Evolutionary conservation across 2,113 vertebrate species (phyloP).

Genomic region (Phaetusa simplex): DNA sequence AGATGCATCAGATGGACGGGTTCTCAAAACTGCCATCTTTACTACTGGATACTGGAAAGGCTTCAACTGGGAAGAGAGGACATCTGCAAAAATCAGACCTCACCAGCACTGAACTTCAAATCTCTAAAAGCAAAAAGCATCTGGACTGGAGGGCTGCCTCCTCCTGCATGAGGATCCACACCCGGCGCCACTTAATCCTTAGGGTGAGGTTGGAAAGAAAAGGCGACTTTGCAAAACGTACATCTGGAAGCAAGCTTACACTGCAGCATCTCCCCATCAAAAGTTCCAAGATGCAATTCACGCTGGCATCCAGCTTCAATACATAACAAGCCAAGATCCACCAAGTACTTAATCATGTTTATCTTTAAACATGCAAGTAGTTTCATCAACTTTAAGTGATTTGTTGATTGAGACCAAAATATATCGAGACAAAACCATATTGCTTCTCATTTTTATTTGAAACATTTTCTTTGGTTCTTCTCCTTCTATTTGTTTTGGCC

Average conservation of each 20-base stretch:
- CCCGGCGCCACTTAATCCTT: background rate
- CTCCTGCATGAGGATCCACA: background rate
- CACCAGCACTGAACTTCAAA: background rate
- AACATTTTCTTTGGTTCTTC: background rate
- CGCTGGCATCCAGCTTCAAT: background rate
- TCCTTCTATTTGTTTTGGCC: background rate
- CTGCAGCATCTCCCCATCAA: background rate
- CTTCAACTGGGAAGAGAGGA: background rate
- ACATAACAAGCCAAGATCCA: background rate
- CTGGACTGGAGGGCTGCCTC: background rate
- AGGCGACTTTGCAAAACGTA: background rate
- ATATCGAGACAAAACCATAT: background rate
- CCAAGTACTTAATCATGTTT: constrained; percentile 36
- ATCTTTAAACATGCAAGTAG: background rate
- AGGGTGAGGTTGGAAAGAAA: background rate
- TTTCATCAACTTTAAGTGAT: constrained; percentile 43
- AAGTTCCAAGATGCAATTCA: background rate
- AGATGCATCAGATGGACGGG: background rate
- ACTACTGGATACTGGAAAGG: background rate
- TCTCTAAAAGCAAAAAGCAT: background rate
- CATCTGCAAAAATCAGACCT: background rate
- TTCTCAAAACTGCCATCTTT: background rate
- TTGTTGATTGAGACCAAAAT: constrained; percentile 10
- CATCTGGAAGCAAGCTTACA: background rate
- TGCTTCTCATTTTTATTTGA: background rate